Conservation (phyloP, 2,113 vertebrate species). For the Chloebia gouldiae region DNA sequence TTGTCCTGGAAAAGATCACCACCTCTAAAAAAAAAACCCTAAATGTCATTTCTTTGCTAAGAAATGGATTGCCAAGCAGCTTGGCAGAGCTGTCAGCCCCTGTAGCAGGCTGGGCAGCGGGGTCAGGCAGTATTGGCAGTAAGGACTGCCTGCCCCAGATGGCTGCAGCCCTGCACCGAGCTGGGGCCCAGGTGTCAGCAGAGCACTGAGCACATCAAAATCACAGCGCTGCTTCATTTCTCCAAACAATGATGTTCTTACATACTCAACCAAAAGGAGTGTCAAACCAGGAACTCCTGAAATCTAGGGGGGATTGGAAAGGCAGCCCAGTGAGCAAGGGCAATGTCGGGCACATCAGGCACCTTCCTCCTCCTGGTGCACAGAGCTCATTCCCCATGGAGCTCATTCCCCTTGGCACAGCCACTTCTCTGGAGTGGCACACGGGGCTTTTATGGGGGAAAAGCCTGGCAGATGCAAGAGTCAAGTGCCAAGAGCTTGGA, state of each 20-base stretch:
- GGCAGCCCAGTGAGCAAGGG: neutral
- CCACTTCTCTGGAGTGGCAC: neutral
- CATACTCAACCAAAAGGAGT: neutral
- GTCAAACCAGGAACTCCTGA: neutral
- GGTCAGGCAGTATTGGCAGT: slow-evolving; percentile 19
- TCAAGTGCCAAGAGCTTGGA: slow-evolving; percentile 52
- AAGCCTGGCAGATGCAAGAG: slow-evolving; percentile 53
- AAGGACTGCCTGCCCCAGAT: slow-evolving; percentile 34
- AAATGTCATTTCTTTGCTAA: neutral
- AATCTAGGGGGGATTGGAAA: neutral
- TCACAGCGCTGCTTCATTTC: neutral
- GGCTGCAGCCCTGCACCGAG: neutral
- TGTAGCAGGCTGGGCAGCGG: neutral
- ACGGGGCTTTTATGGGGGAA: neutral
- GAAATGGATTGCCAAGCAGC: neutral
- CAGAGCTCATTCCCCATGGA: accelerated
- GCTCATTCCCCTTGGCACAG: neutral
- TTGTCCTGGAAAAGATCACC: neutral
- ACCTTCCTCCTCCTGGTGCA: neutral
- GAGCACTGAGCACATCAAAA: neutral
- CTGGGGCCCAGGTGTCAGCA: slow-evolving; percentile 22
- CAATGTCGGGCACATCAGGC: accelerated
- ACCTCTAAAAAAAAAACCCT: neutral
- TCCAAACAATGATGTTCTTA: neutral
- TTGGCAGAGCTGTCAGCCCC: neutral